Conservation (phyloP, 2,888 invertebrate genomes). For the Epinotia nisella region DNA sequence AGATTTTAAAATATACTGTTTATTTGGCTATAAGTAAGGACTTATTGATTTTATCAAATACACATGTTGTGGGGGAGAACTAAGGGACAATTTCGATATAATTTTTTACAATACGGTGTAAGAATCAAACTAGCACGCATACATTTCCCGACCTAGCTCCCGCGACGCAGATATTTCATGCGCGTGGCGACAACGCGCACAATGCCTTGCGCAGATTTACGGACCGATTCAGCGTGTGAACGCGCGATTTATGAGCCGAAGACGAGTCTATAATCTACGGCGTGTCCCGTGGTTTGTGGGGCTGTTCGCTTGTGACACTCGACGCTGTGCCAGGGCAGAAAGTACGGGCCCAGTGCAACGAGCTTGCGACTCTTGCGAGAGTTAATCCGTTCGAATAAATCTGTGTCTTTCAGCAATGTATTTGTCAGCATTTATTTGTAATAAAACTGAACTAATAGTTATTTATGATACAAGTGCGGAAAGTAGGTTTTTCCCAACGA, state of each 20-base stretch:
- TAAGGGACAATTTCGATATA: too few species aligned
- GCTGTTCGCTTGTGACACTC: background rate
- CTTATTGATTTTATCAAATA: too few species aligned
- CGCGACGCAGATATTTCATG: constrained; percentile 32
- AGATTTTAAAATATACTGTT: too few species aligned
- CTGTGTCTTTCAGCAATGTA: too few species aligned
- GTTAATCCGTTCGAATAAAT: too few species aligned
- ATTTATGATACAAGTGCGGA: too few species aligned
- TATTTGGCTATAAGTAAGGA: too few species aligned
- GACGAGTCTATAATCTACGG: constrained; percentile 36
- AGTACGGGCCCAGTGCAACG: background rate
- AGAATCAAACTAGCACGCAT: constrained; percentile 8
- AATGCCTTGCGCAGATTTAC: constrained; percentile 66
- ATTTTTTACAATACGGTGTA: background rate
- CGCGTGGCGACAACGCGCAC: constrained; percentile 48
- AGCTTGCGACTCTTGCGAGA: too few species aligned
- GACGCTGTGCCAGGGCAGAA: background rate
- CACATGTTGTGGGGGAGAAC: too few species aligned
- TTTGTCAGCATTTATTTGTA: too few species aligned
- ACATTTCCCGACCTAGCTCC: constrained; percentile 18
- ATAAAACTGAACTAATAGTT: too few species aligned
- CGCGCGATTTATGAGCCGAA: constrained; percentile 35
- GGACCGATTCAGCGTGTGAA: constrained; percentile 59
- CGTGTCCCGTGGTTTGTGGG: background rate
- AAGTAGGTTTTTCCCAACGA: too few species aligned